Base-by-base conservation (phyloP, 2,797 vertebrate genomes). In the Streptopelia turtur region DNA sequence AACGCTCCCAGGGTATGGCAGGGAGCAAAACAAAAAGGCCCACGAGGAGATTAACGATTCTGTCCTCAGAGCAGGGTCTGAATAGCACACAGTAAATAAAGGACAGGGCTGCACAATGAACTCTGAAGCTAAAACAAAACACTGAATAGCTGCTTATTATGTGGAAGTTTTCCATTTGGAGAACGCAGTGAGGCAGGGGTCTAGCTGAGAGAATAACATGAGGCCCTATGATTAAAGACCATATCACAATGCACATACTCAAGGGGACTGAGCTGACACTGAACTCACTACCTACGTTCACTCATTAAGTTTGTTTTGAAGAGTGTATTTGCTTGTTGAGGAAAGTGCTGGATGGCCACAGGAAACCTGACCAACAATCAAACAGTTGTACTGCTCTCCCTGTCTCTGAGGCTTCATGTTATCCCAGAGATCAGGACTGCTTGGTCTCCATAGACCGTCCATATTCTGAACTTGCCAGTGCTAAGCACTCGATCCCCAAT, bases 151-250 rank as follows among this genome's bases (percentile, higher is more conserved):
- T 93, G 63, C 63, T 87, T 56, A 75, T 56, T 79, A 22, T 39
- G 64, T 66, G 63, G 41, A 94, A 92, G 74, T 84, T 90, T 84
- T 90, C 77, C 55, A 55, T 90, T 84, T 76, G 68, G 74, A 94
- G 86, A 90, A 65, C 47, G 75, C 2, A 0, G 59, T 65, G 68
- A 87, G 64, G 47, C 71, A 77, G 53, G 49, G 56, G 43, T 76
- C 56, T 75, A 45, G 37, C 64, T 20, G 65, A 66, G 41, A 77
- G 83, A 70, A 64, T 24, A 70, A 57, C n/a, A 25, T 0, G 6
- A 84, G 43, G 13, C 47, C 65, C 37, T 59, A 11, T 28, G 70
- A 45, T 30, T 66, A 90, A 87, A 94, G 65, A 15, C 66, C 35
- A 9, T 20, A 27, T 43, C 20, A 41, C 43, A 94, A 3, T 20